Evolutionary conservation across 2,113 vertebrate genomes (phyloP), one percentile per base, ranked within the genome.

Genomic region (Aspidoscelis tigris): DNA sequence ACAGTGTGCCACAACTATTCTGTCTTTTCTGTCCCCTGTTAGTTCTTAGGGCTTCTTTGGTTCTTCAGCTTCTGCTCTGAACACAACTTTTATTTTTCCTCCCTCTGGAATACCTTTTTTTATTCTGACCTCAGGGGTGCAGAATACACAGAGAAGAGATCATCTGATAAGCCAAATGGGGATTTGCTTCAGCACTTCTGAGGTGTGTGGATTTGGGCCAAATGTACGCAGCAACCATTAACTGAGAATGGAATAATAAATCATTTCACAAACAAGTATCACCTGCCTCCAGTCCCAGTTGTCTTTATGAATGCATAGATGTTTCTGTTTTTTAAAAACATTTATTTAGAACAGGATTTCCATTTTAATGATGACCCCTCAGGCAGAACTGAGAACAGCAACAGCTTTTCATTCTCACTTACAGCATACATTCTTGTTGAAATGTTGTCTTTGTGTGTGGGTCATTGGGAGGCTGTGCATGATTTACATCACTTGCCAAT

Each of bases 171-270:
- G 69, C 69, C 69, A 70, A 70, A 18, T 22, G 90, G 80, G 88
- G 81, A 76, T 2, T 88, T 85, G 86, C 79, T 86, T 92, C 41
- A 43, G 86, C 88, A 83, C 72, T 18, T 88, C 44, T 82, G 8
- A 72, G 66, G 41, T 18, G 84, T 72, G 58, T 4, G 43, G 83
- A 77, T 79, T 68, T 80, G 82, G 61, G 66, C 82, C 12, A 73
- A 72, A 9, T 71, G n/a, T n/a, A 76, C 84, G 14, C 8, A 84
- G 65, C 39, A 81, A 82, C 20, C 43, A 64, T 58, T 20, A 21
- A 74, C 26, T 39, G 78, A 70, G 66, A 68, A 24, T 26, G 44
- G 24, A 73, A 78, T 68, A 66, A 86, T 86, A 76, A 64, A 83
- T 33, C 61, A 83, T 58, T 83, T 55, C 78, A 75, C 73, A 39